Conservation (phyloP, 2,888 invertebrate genomes). For the Andrena minutula region DNA sequence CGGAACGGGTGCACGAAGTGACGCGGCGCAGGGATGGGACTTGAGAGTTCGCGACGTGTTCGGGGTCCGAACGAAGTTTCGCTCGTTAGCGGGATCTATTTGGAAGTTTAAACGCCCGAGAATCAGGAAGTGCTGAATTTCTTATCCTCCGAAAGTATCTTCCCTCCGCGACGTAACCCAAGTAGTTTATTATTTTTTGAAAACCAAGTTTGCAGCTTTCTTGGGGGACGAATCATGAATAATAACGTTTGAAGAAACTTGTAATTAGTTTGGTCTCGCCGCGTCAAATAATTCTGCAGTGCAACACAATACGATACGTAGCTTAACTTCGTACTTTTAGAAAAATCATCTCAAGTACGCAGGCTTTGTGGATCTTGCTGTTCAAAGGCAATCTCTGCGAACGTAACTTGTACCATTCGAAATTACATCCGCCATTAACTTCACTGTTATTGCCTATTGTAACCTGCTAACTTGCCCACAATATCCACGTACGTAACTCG, state of each 20-base stretch:
- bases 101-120: slow-evolving; percentile 14
- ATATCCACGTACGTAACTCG: neutral
- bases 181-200: neutral
- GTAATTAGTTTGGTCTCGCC: neutral
- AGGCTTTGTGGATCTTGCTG: no score
- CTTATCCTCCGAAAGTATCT: neutral
- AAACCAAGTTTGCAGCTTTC: neutral
- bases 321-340: no score
- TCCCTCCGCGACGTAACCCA: neutral
- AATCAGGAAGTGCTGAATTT: neutral
- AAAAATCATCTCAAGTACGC: no score
- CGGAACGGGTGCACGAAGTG: slow-evolving; percentile 13
- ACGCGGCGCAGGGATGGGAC: slow-evolving; percentile 2
- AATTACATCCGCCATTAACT: neutral
- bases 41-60: slow-evolving; percentile 38
- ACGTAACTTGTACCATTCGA: neutral
- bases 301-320: no score
- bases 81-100: slow-evolving; percentile 5
- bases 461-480: neutral
- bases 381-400: no score
- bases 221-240: neutral
- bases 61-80: slow-evolving; percentile 27
- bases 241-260: neutral
- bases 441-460: no score
- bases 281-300: no score